phyloP scores from a whole-genome alignment of 2,888 invertebrate genomes.

The Netelia fuscicornis region DNA sequence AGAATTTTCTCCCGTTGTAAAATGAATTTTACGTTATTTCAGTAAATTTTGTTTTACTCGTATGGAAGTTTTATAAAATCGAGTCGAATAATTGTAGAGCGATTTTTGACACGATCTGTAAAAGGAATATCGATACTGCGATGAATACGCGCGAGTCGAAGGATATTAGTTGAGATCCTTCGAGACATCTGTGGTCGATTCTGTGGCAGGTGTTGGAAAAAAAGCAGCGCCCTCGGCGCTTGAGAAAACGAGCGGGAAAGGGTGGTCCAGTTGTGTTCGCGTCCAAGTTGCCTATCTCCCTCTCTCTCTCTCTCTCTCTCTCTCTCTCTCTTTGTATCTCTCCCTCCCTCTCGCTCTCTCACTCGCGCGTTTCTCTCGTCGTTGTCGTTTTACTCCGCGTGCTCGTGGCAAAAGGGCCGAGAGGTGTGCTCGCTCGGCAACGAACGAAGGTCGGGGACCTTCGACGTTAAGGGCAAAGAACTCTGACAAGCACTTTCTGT shows the following conservation, averaged over 20 bases:
- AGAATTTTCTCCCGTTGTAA: too few relatives aligned
- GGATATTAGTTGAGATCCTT: constrained; percentile 35
- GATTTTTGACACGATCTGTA: not conserved
- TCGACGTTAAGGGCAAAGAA: constrained; percentile 78
- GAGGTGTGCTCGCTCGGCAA: constrained; percentile 56
- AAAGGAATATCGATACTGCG: constrained; percentile 5
- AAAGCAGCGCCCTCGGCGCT: constrained; percentile 22
- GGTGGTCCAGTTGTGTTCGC: constrained; percentile 64
- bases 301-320: not conserved
- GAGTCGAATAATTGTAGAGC: not conserved
- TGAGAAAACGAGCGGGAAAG: constrained; percentile 45
- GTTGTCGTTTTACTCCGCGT: constrained; percentile 28
- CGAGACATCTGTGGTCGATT: constrained; percentile 58
- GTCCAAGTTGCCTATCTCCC: constrained; percentile 19
- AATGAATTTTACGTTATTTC: too few relatives aligned
- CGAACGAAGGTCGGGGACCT: constrained; percentile 79
- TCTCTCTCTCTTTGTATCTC: not conserved
- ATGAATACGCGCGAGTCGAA: constrained; percentile 20
- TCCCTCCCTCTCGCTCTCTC: not conserved
- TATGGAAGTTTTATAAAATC: not conserved
- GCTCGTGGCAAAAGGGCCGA: constrained; percentile 31
- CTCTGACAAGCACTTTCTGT: constrained; percentile 68
- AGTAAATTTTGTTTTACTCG: not conserved
- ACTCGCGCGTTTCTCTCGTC: constrained; percentile 13
- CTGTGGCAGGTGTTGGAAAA: constrained; percentile 62